Percentiles rank a stretch among this genome's conserved stretches.
phyloP scores from a whole-genome alignment of 64 coral and sea anemone genomes.

The Acropora yongei region DNA sequence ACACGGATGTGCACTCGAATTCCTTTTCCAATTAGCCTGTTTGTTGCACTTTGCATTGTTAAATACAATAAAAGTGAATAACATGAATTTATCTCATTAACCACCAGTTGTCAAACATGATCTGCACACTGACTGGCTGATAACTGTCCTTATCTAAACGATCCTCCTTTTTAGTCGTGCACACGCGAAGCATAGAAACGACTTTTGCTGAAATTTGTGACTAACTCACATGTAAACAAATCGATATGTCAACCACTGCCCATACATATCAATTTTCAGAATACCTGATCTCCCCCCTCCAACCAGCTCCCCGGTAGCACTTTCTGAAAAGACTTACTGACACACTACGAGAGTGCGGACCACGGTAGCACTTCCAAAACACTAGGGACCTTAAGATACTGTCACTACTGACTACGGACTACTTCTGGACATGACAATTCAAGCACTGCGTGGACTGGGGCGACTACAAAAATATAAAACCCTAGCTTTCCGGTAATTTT shows the following conservation, averaged over 20 bases:
- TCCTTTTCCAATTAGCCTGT: neutral
- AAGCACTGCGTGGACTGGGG: constrained; percentile 14
- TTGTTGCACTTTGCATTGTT: neutral
- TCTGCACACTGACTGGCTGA: neutral
- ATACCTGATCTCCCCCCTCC: too few species aligned
- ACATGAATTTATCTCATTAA: neutral
- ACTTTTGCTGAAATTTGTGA: neutral
- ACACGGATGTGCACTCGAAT: neutral
- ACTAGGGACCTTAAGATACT: too few species aligned
- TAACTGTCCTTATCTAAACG: neutral
- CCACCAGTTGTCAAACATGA: neutral
- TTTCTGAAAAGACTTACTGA: too few species aligned
- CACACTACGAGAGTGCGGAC: too few species aligned
- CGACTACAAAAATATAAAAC: neutral
- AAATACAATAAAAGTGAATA: too few species aligned
- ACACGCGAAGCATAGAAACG: neutral
- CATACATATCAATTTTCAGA: neutral
- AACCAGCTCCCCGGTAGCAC: too few species aligned
- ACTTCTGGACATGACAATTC: neutral
- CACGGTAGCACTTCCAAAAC: too few species aligned
- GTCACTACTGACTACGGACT: neutral
- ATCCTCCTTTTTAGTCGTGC: neutral
- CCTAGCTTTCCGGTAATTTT: too few species aligned
- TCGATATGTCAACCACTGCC: neutral
- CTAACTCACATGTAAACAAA: neutral